Evolutionary conservation across 2,797 vertebrate species (phyloP).

Genomic region (Myotis daubentonii): DNA sequence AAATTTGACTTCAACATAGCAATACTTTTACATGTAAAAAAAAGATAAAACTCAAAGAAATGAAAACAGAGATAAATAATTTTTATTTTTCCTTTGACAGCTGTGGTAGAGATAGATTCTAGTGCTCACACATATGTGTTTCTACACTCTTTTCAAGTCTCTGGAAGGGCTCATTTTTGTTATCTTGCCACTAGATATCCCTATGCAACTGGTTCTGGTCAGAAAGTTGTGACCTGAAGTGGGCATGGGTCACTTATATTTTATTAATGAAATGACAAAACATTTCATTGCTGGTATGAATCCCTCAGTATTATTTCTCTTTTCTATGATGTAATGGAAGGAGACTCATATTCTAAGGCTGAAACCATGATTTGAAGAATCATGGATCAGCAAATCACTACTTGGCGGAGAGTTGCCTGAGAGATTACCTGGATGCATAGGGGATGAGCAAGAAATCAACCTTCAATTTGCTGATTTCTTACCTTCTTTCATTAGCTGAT

Average conservation of each 20-base stretch:
- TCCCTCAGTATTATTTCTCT: rapidly evolving
- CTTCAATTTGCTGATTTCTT: background rate
- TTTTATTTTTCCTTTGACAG: background rate
- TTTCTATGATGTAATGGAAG: background rate
- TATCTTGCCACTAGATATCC: background rate
- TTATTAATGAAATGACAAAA: background rate
- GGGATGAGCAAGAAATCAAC: background rate
- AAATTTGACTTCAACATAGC: background rate
- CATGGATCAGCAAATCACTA: background rate
- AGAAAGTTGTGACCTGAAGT: background rate
- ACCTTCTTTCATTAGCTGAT: no score
- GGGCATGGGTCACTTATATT: background rate
- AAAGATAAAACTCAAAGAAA: background rate
- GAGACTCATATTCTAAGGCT: background rate
- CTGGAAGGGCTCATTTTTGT: background rate
- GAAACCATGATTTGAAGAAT: background rate
- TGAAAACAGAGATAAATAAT: background rate
- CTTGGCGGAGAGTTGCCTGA: background rate
- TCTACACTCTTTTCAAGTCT: background rate
- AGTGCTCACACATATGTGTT: background rate
- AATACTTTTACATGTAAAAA: conserved; percentile 10
- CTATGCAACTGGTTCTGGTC: background rate
- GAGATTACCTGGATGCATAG: background rate
- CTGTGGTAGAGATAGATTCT: background rate
- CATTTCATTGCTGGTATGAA: background rate